Conservation (phyloP, 2,888 invertebrate species). For the Cylindroiulus punctatus region DNA sequence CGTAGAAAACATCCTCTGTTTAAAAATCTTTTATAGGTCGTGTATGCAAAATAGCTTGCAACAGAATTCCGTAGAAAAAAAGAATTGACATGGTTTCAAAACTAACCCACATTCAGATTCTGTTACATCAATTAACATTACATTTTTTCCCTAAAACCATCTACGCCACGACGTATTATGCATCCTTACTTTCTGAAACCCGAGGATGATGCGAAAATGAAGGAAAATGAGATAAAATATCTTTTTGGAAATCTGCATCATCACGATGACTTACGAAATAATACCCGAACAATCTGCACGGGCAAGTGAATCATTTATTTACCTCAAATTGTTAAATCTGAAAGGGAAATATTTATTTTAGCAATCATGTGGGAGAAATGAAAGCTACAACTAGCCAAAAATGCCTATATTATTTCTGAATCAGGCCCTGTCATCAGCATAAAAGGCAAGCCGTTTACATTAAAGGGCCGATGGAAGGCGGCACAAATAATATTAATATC, state of each 20-base stretch:
- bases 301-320: slow-evolving; percentile 2
- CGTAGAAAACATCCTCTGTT: slow-evolving; percentile 26
- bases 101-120: slow-evolving; percentile 43
- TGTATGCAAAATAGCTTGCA: slow-evolving; percentile 41
- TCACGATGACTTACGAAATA: slow-evolving; percentile 29
- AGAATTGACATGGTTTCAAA: slow-evolving; percentile 38
- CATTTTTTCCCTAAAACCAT: neutral
- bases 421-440: slow-evolving; percentile 17
- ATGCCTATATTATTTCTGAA: neutral
- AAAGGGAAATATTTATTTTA: slow-evolving; percentile 22
- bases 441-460: slow-evolving; percentile 35
- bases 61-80: slow-evolving; percentile 9
- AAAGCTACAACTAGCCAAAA: neutral
- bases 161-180: neutral
- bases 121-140: slow-evolving; percentile 43
- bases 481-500: slow-evolving; percentile 45
- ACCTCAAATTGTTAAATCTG: neutral
- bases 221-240: neutral
- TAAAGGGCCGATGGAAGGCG: slow-evolving; percentile 35
- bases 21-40: slow-evolving; percentile 31
- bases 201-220: slow-evolving; percentile 27
- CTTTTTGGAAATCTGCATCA: slow-evolving; percentile 19
- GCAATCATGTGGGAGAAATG: neutral
- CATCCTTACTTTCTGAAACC: neutral
- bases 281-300: neutral